Evolutionary conservation across 2,888 invertebrate genomes (phyloP).

Genomic region (Tribolium freemani): DNA sequence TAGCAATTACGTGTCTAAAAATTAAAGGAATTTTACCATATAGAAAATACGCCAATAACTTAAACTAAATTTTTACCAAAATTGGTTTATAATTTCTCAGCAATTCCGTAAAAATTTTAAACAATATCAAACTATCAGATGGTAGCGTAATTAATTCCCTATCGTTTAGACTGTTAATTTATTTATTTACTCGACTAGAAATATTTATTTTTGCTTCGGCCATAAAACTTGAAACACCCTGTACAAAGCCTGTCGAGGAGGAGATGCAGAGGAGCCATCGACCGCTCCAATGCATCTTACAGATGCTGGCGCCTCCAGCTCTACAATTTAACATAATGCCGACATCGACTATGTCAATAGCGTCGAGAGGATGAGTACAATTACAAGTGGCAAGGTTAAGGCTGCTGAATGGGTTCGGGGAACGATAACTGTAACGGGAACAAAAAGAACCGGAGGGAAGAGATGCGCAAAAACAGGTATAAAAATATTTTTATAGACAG

Average conservation of each 20-base stretch:
- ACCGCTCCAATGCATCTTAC: slow-evolving; percentile 30
- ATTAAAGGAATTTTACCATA: too few species aligned
- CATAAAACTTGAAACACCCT: too few species aligned
- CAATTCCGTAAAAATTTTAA: too few species aligned
- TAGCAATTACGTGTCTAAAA: too few species aligned
- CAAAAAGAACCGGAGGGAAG: background rate
- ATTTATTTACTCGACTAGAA: too few species aligned
- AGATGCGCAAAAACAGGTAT: background rate
- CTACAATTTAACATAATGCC: slow-evolving; percentile 35
- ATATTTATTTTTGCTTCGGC: too few species aligned
- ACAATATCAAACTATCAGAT: too few species aligned
- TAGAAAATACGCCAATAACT: too few species aligned
- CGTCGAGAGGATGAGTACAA: background rate
- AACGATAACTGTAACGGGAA: background rate
- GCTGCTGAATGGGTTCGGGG: background rate
- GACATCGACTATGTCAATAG: slow-evolving; percentile 31
- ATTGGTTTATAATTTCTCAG: too few species aligned
- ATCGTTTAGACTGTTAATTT: too few species aligned
- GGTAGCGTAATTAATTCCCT: too few species aligned
- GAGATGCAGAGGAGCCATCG: slow-evolving; percentile 33
- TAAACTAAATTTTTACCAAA: too few species aligned
- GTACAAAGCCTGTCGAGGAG: slow-evolving; percentile 26
- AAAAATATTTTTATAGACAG: background rate
- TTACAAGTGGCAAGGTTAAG: background rate
- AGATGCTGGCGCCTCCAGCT: slow-evolving; percentile 38